phyloP scores from a whole-genome alignment of 2,888 invertebrate genomes.

The Drosophila helvetica region DNA sequence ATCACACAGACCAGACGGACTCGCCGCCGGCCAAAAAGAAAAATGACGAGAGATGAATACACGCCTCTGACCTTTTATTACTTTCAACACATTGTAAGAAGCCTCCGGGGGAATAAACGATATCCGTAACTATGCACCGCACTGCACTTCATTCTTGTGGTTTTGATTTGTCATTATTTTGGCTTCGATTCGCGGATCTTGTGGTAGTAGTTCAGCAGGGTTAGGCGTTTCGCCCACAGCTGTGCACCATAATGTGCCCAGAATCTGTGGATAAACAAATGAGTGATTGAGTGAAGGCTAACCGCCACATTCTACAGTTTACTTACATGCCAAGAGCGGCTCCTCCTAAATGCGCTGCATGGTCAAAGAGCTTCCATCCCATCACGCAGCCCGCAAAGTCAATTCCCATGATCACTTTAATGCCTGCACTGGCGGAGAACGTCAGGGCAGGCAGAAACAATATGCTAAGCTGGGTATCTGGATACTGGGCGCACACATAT shows the following conservation, averaged over 20 bases:
- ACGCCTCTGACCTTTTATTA: slow-evolving; percentile 54
- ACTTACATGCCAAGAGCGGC: slow-evolving; percentile 94
- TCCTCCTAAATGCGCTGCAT: slow-evolving; percentile 99
- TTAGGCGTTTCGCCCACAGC: slow-evolving; percentile 79
- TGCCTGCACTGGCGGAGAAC: slow-evolving; percentile 93
- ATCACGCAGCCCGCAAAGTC: slow-evolving; percentile 93
- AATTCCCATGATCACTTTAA: slow-evolving; percentile 93
- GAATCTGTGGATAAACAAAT: slow-evolving; percentile 60
- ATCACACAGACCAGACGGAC: slow-evolving; percentile 17
- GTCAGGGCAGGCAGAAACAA: slow-evolving; percentile 95
- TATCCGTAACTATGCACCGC: slow-evolving; percentile 13
- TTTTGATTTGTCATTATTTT: slow-evolving; percentile 46
- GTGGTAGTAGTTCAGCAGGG: slow-evolving; percentile 79
- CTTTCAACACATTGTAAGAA: slow-evolving; percentile 51
- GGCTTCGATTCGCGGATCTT: slow-evolving; percentile 81
- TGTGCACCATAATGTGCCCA: slow-evolving; percentile 81
- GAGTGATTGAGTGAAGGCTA: slow-evolving; percentile 20
- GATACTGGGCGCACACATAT: slow-evolving; percentile 94
- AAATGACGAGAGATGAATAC: slow-evolving; percentile 12
- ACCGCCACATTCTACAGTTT: slow-evolving; percentile 27
- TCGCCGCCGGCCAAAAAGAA: slow-evolving; percentile 12
- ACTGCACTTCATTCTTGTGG: slow-evolving; percentile 15
- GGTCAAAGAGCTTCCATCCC: slow-evolving; percentile 97
- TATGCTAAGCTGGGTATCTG: slow-evolving; percentile 94
- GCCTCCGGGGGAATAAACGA: slow-evolving; percentile 41